These are phyloP conservation scores for Carcinoscorpius rotundicauda DNA, from an alignment of 1,140 invertebrate genomes.

Conservation along the genomic window DNA sequence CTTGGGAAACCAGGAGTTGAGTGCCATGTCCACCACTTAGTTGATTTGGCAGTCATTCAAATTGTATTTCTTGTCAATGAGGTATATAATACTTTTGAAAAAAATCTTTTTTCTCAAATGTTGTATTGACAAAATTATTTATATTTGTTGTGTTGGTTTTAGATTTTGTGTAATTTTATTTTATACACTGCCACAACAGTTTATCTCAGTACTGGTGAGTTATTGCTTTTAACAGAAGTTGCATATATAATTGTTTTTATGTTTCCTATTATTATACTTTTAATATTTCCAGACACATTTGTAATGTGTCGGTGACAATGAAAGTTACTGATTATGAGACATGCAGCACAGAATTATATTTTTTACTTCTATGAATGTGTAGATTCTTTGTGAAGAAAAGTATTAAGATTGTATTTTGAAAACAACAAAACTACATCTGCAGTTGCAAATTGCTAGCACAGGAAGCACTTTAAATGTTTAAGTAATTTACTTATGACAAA, in stretches of 20 bases:
- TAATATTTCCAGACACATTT: too few species aligned
- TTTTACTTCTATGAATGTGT: too few species aligned
- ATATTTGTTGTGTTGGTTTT: neutral
- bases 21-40: conserved; percentile 76
- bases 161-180: conserved; percentile 6
- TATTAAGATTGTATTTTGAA: too few species aligned
- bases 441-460: too few species aligned
- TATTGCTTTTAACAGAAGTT: neutral
- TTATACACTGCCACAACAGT: conserved; percentile 5
- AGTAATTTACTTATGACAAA: too few species aligned
- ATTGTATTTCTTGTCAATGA: conserved; percentile 92
- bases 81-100: conserved; percentile 26
- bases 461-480: too few species aligned
- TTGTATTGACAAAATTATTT: neutral
- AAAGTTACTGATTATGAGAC: too few species aligned
- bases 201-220: conserved; percentile 5
- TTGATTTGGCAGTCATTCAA: conserved; percentile 62
- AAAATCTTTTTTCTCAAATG: neutral
- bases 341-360: too few species aligned
- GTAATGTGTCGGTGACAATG: too few species aligned
- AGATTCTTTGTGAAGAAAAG: too few species aligned
- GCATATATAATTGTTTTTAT: conserved; percentile 7
- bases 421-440: too few species aligned
- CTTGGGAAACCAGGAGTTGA: conserved; percentile 90
- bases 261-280: neutral